phyloP scores from a whole-genome alignment of 2,113 vertebrate species.

The Melospiza melodia region DNA sequence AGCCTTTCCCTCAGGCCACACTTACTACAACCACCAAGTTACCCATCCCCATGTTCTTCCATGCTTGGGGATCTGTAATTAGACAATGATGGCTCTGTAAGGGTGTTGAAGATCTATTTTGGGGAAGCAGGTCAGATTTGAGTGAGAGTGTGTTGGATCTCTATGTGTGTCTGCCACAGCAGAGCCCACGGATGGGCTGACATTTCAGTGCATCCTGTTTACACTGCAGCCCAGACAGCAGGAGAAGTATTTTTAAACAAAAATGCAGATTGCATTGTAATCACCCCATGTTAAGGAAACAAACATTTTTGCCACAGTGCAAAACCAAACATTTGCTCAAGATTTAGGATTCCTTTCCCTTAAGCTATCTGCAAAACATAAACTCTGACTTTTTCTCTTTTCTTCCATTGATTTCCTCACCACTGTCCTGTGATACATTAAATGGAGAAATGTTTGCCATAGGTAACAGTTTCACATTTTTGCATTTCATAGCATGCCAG shows the following conservation, averaged over 20 bases:
- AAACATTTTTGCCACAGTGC: background rate
- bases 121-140: background rate
- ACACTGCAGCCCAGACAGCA: background rate
- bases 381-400: background rate
- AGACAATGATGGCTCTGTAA: background rate
- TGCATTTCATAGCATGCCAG: background rate
- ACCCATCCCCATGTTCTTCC: accelerated
- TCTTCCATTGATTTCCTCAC: background rate
- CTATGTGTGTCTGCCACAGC: background rate
- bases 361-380: background rate
- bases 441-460: conserved; percentile 21
- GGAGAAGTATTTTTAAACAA: conserved; percentile 47
- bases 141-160: background rate
- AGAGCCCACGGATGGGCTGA: background rate
- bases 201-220: conserved; percentile 59
- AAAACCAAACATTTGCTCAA: conserved; percentile 2
- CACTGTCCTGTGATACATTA: background rate
- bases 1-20: background rate
- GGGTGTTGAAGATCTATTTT: background rate
- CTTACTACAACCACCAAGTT: accelerated
- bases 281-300: background rate
- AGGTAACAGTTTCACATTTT: background rate
- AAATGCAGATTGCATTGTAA: conserved; percentile 12
- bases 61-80: background rate
- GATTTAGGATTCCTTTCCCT: conserved; percentile 2